phyloP scores from a whole-genome alignment of 1,140 invertebrate species.

The Pectinophora gossypiella region DNA sequence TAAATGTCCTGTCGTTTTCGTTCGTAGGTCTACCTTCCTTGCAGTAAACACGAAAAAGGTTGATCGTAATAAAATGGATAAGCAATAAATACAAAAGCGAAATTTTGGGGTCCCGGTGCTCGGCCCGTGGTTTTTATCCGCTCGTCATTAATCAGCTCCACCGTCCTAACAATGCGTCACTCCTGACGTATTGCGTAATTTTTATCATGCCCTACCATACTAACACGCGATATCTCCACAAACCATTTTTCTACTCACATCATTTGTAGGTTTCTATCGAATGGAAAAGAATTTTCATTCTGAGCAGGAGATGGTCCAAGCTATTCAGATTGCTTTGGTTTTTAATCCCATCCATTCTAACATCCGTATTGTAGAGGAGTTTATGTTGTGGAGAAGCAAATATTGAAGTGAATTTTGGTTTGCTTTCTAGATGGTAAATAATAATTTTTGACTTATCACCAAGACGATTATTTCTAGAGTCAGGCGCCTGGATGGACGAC shows the following conservation, averaged over 20 bases:
- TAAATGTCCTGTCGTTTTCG: no score
- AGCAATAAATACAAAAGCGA: slow-evolving; percentile 53
- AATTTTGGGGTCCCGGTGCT: slow-evolving; percentile 32
- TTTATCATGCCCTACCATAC: slow-evolving; percentile 32
- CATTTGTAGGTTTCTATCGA: background rate
- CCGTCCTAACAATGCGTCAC: slow-evolving; percentile 27
- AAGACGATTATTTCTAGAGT: no score
- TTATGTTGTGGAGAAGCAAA: no score
- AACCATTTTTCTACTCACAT: background rate
- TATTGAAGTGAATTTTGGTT: no score
- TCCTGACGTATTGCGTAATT: slow-evolving; percentile 57
- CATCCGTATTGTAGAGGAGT: no score
- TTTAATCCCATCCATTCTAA: no score
- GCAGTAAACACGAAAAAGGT: slow-evolving; percentile 30
- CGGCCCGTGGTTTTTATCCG: slow-evolving; percentile 25
- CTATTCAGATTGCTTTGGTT: no score
- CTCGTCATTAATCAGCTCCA: slow-evolving; percentile 43
- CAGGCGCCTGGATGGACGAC: no score
- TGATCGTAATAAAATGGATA: slow-evolving; percentile 48
- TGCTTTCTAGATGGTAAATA: no score
- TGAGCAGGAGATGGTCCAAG: no score
- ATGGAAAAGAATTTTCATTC: background rate
- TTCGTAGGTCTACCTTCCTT: slow-evolving; percentile 11
- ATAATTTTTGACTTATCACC: no score
- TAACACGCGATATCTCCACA: slow-evolving; percentile 2